These are phyloP conservation scores for Thecocarcelia acutangulata DNA, from an alignment of 2,888 invertebrate genomes.

Conservation along the genomic window DNA sequence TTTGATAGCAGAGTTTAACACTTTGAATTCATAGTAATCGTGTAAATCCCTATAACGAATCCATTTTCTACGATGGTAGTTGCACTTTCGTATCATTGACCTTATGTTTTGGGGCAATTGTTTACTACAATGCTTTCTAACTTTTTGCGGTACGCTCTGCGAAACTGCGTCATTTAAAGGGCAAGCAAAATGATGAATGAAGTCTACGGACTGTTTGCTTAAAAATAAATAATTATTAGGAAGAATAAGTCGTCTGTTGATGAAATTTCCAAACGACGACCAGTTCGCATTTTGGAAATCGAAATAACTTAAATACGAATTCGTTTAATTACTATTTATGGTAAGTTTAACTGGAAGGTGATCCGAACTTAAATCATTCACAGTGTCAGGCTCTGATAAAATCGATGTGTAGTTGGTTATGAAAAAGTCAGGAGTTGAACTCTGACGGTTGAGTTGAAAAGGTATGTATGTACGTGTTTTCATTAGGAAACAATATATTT, in stretches of 20 bases:
- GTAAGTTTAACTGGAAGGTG: constrained; percentile 3
- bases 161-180: not conserved
- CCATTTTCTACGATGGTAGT: constrained; percentile 14
- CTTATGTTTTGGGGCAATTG: constrained; percentile 6
- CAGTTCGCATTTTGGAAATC: constrained; percentile 18
- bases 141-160: not conserved
- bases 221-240: too few relatives aligned
- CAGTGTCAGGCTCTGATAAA: not conserved
- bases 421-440: not conserved
- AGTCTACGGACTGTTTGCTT: not conserved
- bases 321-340: not conserved
- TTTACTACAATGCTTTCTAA: not conserved
- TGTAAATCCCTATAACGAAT: constrained; percentile 8
- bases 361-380: constrained; percentile 16
- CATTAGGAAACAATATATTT: not conserved
- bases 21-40: constrained; percentile 21
- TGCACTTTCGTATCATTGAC: not conserved
- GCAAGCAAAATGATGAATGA: not conserved
- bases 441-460: too few relatives aligned
- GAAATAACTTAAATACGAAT: not conserved
- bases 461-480: too few relatives aligned
- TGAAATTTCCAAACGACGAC: not conserved
- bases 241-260: not conserved
- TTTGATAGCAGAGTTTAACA: not conserved
- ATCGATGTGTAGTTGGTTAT: not conserved